Evolutionary conservation across 2,113 vertebrate genomes (phyloP).

Genomic region (Osmerus mordax): DNA sequence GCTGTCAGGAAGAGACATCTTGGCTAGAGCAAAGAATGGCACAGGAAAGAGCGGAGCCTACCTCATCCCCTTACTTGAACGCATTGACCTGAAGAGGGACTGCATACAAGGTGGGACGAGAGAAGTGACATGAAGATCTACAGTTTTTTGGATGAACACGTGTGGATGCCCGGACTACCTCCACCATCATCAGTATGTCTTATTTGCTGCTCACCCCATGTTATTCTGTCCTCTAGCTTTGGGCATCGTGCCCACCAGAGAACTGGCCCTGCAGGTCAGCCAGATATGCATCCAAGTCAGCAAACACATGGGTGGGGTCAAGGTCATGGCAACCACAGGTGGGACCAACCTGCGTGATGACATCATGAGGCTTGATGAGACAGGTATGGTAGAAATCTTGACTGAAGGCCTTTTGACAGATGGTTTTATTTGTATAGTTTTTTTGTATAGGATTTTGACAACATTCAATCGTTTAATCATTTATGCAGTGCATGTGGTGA

Average conservation of each 20-base stretch:
- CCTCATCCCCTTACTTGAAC: constrained; percentile 99
- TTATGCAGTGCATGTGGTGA: constrained; percentile 90
- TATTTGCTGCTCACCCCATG: background rate
- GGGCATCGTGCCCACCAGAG: constrained; percentile 98
- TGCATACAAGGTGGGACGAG: constrained; percentile 90
- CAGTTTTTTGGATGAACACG: background rate
- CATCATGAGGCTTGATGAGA: constrained; percentile 98
- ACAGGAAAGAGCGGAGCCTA: constrained; percentile 99
- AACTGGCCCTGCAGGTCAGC: constrained; percentile 98
- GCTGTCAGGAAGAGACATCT: constrained; percentile 97
- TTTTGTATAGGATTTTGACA: background rate
- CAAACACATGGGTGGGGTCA: constrained; percentile 99
- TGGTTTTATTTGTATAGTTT: background rate
- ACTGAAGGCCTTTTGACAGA: background rate
- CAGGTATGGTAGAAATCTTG: constrained; percentile 70
- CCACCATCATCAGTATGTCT: background rate
- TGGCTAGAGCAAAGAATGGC: constrained; percentile 99
- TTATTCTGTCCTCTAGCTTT: constrained; percentile 74
- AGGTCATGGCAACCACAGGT: constrained; percentile 99
- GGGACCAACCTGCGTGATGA: constrained; percentile 98
- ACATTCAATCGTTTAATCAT: background rate
- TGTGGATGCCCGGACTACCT: background rate
- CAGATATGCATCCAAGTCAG: constrained; percentile 99
- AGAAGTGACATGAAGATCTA: background rate
- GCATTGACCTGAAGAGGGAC: constrained; percentile 98